Conservation (phyloP, 2,797 vertebrate genomes). For the Lophotriccus pileatus region DNA sequence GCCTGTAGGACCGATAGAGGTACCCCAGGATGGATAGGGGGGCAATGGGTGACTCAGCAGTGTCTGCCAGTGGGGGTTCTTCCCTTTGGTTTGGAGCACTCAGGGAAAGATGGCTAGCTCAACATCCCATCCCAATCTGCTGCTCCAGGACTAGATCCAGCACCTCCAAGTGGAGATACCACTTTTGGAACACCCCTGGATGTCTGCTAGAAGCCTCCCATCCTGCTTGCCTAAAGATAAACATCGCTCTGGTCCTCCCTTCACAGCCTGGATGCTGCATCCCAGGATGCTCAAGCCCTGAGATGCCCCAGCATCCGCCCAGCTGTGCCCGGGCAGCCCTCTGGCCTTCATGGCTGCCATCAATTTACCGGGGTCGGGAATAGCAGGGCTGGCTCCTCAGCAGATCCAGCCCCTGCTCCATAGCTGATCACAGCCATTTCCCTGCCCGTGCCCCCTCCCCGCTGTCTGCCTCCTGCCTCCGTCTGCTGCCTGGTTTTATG, state of each 20-base stretch:
- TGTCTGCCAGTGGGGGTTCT: not conserved
- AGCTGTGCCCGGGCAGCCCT: not conserved
- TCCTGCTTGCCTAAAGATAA: accelerated
- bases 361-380: not conserved
- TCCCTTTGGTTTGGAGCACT: not conserved
- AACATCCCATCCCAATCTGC: not conserved
- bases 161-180: not conserved
- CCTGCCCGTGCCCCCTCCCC: slow-evolving; percentile 34
- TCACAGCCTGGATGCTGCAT: not conserved
- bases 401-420: not conserved
- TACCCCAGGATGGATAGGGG: no score
- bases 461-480: slow-evolving; percentile 60
- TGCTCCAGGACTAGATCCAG: not conserved
- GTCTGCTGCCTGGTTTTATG: slow-evolving; percentile 66
- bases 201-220: accelerated
- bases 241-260: not conserved
- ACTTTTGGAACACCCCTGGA: not conserved
- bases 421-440: slow-evolving; percentile 24
- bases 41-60: not conserved
- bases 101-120: not conserved
- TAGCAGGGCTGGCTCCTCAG: not conserved
- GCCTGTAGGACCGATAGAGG: accelerated
- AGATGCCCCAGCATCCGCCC: not conserved
- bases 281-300: not conserved
- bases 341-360: not conserved